Conservation (phyloP, 1,140 invertebrate species). For the Mizuhopecten yessoensis region DNA sequence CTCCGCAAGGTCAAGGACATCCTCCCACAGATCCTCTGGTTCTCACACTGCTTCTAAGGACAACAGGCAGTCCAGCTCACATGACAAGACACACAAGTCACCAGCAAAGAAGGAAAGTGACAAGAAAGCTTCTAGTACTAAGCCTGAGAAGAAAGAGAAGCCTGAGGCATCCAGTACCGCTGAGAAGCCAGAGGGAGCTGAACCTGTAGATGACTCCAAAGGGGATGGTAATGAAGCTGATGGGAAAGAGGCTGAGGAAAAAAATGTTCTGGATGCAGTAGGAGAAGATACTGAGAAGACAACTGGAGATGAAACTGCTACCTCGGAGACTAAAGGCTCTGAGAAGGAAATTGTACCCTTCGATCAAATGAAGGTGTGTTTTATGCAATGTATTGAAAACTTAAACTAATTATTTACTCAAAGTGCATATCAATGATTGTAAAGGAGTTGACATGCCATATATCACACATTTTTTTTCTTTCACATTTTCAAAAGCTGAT, state of each 20-base stretch:
- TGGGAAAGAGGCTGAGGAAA: neutral
- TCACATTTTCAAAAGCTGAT: too few species aligned
- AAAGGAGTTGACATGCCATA: too few species aligned
- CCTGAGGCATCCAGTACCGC: neutral
- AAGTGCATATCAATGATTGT: too few species aligned
- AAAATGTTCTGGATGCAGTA: neutral
- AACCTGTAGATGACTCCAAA: neutral
- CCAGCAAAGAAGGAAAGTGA: conserved; percentile 7
- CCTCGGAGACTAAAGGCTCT: neutral
- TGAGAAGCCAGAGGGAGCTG: neutral
- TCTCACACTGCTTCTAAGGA: neutral
- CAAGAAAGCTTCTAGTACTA: neutral
- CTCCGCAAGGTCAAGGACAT: neutral
- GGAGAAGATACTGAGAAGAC: neutral
- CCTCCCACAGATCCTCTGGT: neutral
- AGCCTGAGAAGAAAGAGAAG: neutral
- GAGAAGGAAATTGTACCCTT: neutral
- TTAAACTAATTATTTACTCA: too few species aligned
- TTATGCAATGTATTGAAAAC: neutral
- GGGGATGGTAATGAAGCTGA: neutral
- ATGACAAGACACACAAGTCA: neutral
- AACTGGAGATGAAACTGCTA: neutral
- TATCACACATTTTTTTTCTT: too few species aligned
- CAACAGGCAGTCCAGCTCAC: neutral
- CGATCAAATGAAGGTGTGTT: neutral